Evolutionary conservation across 2,888 invertebrate genomes (phyloP).

Genomic region (Ischnus inquisitorius): DNA sequence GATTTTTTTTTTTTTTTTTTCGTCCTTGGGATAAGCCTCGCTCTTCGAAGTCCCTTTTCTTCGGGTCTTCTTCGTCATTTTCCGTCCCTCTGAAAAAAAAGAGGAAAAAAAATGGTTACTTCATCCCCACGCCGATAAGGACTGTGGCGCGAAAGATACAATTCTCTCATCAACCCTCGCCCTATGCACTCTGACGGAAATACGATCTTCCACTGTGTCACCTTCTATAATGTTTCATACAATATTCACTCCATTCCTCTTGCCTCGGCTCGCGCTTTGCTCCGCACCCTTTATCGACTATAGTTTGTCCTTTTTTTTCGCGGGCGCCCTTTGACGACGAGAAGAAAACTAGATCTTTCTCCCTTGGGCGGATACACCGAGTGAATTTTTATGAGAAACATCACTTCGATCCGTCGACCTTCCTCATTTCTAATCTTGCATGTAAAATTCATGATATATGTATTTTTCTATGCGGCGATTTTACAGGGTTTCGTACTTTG

Average conservation of each 20-base stretch:
- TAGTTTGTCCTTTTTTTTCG: not conserved
- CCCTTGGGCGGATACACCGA: not conserved
- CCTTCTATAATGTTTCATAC: constrained; percentile 1
- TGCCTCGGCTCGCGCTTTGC: not conserved
- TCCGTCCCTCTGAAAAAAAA: not conserved
- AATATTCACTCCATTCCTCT: not conserved
- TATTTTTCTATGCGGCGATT: not conserved
- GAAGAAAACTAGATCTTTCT: not conserved
- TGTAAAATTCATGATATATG: not conserved
- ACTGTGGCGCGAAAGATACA: not conserved
- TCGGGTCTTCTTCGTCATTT: not conserved
- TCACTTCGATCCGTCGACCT: not conserved
- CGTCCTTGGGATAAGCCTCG: not conserved
- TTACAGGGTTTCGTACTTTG: not conserved
- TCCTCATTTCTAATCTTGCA: not conserved
- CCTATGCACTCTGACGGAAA: not conserved
- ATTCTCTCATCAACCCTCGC: not conserved
- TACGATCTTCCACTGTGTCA: not conserved
- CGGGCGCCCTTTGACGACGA: not conserved
- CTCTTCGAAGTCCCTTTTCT: not conserved
- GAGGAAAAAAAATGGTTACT: not conserved
- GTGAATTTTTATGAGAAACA: not conserved
- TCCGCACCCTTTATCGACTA: not conserved
- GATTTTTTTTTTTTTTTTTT: not conserved
- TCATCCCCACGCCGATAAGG: not conserved